Base-by-base conservation (phyloP, 2,113 vertebrate genomes). In the Pelodiscus sinensis region DNA sequence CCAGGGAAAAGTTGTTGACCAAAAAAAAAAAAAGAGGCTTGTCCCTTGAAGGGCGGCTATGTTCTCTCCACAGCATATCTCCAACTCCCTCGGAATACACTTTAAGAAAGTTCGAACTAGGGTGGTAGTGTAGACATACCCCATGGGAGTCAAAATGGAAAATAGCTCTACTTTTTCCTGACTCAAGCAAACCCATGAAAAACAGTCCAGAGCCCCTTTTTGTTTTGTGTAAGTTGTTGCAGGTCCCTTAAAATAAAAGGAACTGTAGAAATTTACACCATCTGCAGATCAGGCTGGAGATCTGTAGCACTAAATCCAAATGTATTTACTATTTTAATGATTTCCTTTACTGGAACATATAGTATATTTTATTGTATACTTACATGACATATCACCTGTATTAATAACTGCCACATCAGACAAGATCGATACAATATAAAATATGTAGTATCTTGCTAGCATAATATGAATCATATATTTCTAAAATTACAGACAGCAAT, bases 131-230 rank as follows among this genome's bases (percentile, higher is more conserved):
- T n/a, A n/a, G n/a, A n/a, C n/a, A n/a, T n/a, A n/a, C n/a, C n/a
- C n/a, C n/a, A n/a, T n/a, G n/a, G n/a, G 56, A 31, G 14, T 22
- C 8, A 85, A 80, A 93, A 8, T 11, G 77, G 38, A 19, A 27
- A 51, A 78, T 78, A 78, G 14, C 55, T 65, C 11, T 1, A 60
- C 55, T 57, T 38, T 80, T 89, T 14, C 62, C 6, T 15, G 4
- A 21, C 5, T 78, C 12, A 22, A 78, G 13, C 13, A 35, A 75
- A 71, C 6, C 55, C 52, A 9, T 21, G 3, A 8, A 85, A 51
- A 44, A 12, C 2, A 31, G 1, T 3, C 50, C n/a, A 85, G 29
- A 81, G 1, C 31, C 9, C 18, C 29, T 4, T 1, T 78, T 7
- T 9, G 38, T 62, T 83, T 14, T 44, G 25, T 73, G 21, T 19